Percentiles rank a stretch among this genome's conserved stretches.
Evolutionary conservation across 23 tunicate genomes (phyloP).

Genomic region (Styela plicata): DNA sequence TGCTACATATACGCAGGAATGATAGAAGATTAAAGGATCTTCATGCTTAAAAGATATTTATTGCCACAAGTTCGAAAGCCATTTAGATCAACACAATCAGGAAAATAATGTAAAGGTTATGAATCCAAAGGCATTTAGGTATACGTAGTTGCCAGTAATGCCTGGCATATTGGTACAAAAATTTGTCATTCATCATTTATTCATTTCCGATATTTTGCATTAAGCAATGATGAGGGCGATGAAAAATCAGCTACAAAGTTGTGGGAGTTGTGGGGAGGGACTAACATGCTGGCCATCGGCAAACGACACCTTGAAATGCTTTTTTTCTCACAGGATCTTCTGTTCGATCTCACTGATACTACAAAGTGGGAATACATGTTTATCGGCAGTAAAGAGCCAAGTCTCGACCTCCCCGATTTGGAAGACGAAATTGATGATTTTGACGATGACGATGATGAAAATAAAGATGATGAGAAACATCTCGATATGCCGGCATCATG

Average conservation of each 20-base stretch:
- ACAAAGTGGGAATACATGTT: conserved; percentile 83
- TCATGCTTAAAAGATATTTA: no score
- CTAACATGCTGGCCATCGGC: background rate
- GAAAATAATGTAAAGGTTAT: no score
- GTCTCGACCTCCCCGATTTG: conserved; percentile 69
- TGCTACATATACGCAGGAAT: no score
- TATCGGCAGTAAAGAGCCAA: conserved; percentile 45
- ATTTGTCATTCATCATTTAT: background rate
- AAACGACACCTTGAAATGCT: background rate
- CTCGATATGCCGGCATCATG: conserved; percentile 93
- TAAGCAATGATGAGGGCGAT: background rate
- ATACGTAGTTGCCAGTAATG: no score
- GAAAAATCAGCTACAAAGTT: background rate
- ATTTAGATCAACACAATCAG: no score
- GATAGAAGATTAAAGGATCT: no score
- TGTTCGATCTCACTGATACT: conserved; percentile 74
- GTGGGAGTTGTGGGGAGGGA: background rate
- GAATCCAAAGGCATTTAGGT: no score
- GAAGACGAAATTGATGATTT: conserved; percentile 87
- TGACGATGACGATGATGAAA: conserved; percentile 71
- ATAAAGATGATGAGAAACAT: conserved; percentile 81
- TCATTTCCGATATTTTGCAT: background rate
- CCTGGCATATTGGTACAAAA: no score
- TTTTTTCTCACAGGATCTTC: conserved; percentile 58
- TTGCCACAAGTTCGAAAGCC: no score